Conservation (phyloP, 2,888 invertebrate species). For the Caenorhabditis sp. region DNA sequence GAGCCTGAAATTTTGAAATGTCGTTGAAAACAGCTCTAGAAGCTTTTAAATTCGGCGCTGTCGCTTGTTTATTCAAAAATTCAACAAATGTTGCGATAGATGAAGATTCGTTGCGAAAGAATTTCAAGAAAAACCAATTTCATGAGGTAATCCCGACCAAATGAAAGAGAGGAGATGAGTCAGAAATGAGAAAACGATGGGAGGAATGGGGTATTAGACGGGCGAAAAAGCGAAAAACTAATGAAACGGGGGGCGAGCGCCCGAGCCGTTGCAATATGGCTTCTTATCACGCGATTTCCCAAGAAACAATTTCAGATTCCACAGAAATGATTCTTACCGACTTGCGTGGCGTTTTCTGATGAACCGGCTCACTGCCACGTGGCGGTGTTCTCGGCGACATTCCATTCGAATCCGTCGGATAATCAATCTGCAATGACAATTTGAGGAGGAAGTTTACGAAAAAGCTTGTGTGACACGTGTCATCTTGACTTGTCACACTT, state of each 20-base stretch:
- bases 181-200: constrained; percentile 10
- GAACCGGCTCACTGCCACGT: constrained; percentile 9
- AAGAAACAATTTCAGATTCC: background rate
- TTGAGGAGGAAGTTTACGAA: background rate
- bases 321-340: constrained; percentile 25
- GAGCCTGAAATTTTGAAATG: constrained; percentile 31
- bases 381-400: constrained; percentile 45
- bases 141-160: too few relatives aligned
- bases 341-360: constrained; percentile 45
- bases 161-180: constrained; percentile 8
- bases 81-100: too few relatives aligned
- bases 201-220: constrained; percentile 4
- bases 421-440: constrained; percentile 65
- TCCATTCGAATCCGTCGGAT: constrained; percentile 64
- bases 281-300: constrained; percentile 19
- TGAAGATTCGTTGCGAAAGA: too few relatives aligned
- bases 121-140: too few relatives aligned
- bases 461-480: too few relatives aligned
- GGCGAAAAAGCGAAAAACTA: constrained; percentile 21
- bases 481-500: too few relatives aligned
- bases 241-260: constrained; percentile 15
- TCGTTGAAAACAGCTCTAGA: background rate
- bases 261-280: constrained; percentile 5
- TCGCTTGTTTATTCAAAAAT: too few relatives aligned
- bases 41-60: too few relatives aligned